phyloP scores from a whole-genome alignment of 2,888 invertebrate species.

The Tupiocoris notatus region DNA sequence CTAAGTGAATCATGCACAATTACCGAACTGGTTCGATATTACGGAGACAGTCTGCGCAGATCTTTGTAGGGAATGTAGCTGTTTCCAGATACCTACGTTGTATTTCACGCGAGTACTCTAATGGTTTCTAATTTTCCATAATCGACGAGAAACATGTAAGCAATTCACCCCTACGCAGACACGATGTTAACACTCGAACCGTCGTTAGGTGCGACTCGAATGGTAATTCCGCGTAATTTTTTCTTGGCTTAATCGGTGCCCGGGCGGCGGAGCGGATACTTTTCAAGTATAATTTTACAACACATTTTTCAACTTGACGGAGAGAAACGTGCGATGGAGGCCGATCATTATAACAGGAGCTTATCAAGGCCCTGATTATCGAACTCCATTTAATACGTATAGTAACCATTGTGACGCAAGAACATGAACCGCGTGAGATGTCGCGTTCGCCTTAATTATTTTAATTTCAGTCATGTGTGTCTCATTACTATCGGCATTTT shows the following conservation, averaged over 20 bases:
- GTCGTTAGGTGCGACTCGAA: constrained; percentile 5
- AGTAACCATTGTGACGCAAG: not conserved
- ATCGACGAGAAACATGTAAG: not conserved
- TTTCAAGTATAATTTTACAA: not conserved
- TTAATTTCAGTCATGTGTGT: not conserved
- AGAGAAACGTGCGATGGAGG: not conserved
- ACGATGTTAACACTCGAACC: constrained; percentile 23
- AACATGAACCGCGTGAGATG: not conserved
- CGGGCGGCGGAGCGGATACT: not conserved
- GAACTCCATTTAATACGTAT: not conserved
- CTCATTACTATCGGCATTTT: not conserved
- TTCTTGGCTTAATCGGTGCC: not conserved
- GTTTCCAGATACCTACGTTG: too few species aligned
- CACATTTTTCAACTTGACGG: not conserved
- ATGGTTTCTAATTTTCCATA: not conserved
- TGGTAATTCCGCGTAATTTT: not conserved
- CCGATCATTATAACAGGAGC: not conserved
- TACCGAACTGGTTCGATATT: too few species aligned
- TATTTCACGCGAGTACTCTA: not conserved
- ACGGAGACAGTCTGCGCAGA: too few species aligned
- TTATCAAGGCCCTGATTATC: not conserved
- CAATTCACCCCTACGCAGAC: constrained; percentile 3
- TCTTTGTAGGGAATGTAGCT: too few species aligned
- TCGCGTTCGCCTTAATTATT: not conserved
- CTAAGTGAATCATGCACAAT: too few species aligned